Evolutionary conservation across 2,797 vertebrate genomes (phyloP).

Genomic region (Macropodus opercularis): DNA sequence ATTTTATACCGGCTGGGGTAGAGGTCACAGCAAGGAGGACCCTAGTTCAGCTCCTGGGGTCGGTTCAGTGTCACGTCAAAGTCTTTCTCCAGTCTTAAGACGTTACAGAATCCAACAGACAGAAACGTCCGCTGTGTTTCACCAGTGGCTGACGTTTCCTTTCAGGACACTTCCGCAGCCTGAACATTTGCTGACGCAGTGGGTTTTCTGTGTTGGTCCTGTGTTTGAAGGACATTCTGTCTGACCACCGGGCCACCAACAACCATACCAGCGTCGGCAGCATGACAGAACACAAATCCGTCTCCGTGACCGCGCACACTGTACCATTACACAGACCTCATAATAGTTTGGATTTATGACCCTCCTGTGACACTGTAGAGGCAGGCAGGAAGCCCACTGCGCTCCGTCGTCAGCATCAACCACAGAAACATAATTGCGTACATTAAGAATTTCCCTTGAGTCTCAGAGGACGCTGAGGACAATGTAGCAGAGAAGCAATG

Average conservation of each 20-base stretch:
- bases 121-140: neutral
- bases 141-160: slow-evolving; percentile 6
- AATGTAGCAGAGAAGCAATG: slow-evolving; percentile 29
- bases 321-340: slow-evolving; percentile 73
- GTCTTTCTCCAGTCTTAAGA: no score
- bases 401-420: slow-evolving; percentile 45
- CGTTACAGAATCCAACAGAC: no score
- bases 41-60: no score
- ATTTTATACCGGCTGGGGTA: no score
- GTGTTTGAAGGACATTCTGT: slow-evolving; percentile 54
- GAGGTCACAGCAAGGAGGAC: no score
- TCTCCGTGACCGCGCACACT: slow-evolving; percentile 39
- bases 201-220: slow-evolving; percentile 12
- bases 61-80: no score
- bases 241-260: slow-evolving; percentile 62
- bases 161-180: slow-evolving; percentile 24
- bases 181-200: slow-evolving; percentile 52
- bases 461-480: slow-evolving; percentile 32
- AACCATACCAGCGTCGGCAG: slow-evolving; percentile 62
- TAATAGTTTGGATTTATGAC: slow-evolving; percentile 75
- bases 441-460: slow-evolving; percentile 50
- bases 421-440: slow-evolving; percentile 59
- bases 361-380: slow-evolving; percentile 67
- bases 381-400: slow-evolving; percentile 56
- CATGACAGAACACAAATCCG: slow-evolving; percentile 51